Base-by-base conservation (phyloP, 2,797 vertebrate species). In the Gambelia wislizenii region DNA sequence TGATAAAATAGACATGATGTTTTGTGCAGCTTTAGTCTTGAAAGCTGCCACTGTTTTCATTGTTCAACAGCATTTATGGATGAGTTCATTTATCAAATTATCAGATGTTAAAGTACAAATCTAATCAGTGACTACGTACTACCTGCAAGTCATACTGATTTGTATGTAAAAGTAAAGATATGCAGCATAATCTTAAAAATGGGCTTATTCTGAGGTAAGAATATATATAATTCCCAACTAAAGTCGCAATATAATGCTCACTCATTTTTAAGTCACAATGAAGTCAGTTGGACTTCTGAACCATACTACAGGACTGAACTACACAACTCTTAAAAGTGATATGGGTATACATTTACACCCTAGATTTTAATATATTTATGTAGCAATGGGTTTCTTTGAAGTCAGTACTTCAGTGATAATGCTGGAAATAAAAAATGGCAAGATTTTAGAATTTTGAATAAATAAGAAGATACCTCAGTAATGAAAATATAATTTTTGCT, bases 351-450 rank as follows among this genome's bases (percentile, higher is more conserved):
- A 20, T 81, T 75, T 87, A 36, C 25, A 6, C 20, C n/a, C 85
- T 25, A 22, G 33, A 69, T 36, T 61, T 30, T 25, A 16, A 70
- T 3, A 10, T 4, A 67, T 70, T 52, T 70, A 85, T 64, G 39
- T 42, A 47, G 90, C 94, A 36, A 90, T 52, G 83, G 36, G 67
- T 91, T 90, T 91, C 89, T 94, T 94, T 91, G 91, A 95, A 95
- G 74, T 92, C 90, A 93, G 92, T 91, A 95, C 87, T 92, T 93
- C 93, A 94, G 91, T 94, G 88, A 86, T 86, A 93, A 92, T 92
- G 89, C 89, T 91, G 92, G 83, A 94, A 93, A 91, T 56, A 89
- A 86, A 94, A 89, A 56, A 84, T 49, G 67, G 89, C 54, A 86
- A 83, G 9, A 49, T 86, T 61, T 27, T n/a, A 59, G 56, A 49